Base-by-base conservation (phyloP, 2,113 vertebrate genomes). In the Amblyornis subalaris region DNA sequence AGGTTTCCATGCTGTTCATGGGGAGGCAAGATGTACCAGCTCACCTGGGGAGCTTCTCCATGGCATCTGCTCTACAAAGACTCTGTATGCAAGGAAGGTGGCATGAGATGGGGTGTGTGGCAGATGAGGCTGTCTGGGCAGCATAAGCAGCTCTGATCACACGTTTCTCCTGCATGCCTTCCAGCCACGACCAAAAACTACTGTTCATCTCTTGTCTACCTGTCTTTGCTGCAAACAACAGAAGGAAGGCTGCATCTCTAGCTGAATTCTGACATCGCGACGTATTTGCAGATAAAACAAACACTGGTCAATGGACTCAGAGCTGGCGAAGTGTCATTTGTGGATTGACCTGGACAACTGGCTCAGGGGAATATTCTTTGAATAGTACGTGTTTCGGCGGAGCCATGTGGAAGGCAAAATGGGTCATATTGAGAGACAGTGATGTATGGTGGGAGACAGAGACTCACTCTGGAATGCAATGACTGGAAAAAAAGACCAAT, bases 41-140 rank as follows among this genome's bases (percentile, higher is more conserved):
- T 70, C 19, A 62, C 2, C 19, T 1, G 10, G 35, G 48, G 48
- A 67, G 20, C n/a, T 73, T 50, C 42, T 75, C 23, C 53, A 50
- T 35, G 65, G 33, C 33, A 38, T 16, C 67, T 25, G 28, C 64
- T 66, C 36, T 40, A 1, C 2, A 1, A 71, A 77, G 73, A n/a
- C 44, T 72, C 33, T 0, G 0, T 33, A 6, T 7, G 36, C 26
- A 38, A n/a, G 40, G 36, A n/a, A 36, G 26, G 35, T 47, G 58
- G 20, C 67, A 42, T 1, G 4, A 18, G 20, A 12, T 10, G 21
- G 26, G 7, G 6, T 50, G n/a, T 66, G 47, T 8, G 58, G 33
- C 35, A 78, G 33, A 31, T 14, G 45, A 35, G 20, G 57, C 70
- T 76, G 38, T 6, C 15, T 28, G 64, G 44, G 44, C 31, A 75